Evolutionary conservation across 2,888 invertebrate genomes (phyloP).

Genomic region (Eristalis pertinax): DNA sequence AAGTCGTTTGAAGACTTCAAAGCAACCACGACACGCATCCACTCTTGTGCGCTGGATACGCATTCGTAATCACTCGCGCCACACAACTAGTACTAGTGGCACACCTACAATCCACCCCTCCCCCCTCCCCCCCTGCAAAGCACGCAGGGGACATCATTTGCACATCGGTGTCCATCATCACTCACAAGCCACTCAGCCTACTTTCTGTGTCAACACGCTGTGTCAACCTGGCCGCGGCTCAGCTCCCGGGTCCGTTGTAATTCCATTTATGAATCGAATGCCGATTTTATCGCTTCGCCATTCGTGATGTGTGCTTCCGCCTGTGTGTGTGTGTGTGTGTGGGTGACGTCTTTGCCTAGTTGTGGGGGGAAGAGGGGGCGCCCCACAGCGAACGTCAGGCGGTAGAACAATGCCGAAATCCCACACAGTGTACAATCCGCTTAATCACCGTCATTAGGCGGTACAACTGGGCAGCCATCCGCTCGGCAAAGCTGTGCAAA

Average conservation of each 20-base stretch:
- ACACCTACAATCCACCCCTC: neutral
- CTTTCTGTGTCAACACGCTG: constrained; percentile 45
- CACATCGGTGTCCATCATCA: constrained; percentile 28
- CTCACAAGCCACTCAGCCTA: constrained; percentile 31
- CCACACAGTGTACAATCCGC: neutral
- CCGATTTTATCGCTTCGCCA: constrained; percentile 10
- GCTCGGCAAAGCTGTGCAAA: neutral
- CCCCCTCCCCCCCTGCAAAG: too few relatives aligned
- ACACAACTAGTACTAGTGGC: neutral
- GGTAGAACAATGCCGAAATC: neutral
- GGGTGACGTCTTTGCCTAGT: neutral
- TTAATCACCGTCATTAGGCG: neutral
- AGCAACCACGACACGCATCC: neutral
- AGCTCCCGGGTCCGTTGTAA: neutral
- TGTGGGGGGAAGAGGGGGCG: too few relatives aligned
- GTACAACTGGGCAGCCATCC: neutral
- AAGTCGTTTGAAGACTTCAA: neutral
- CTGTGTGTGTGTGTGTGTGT: too few relatives aligned
- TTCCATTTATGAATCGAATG: constrained; percentile 23
- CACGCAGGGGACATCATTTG: constrained; percentile 10
- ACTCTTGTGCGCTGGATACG: neutral
- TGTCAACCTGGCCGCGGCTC: constrained; percentile 31
- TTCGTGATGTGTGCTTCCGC: neutral
- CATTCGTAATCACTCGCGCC: neutral
- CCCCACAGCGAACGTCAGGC: neutral